Conservation (phyloP, 2,113 vertebrate species). For the Halichoeres trimaculatus region DNA sequence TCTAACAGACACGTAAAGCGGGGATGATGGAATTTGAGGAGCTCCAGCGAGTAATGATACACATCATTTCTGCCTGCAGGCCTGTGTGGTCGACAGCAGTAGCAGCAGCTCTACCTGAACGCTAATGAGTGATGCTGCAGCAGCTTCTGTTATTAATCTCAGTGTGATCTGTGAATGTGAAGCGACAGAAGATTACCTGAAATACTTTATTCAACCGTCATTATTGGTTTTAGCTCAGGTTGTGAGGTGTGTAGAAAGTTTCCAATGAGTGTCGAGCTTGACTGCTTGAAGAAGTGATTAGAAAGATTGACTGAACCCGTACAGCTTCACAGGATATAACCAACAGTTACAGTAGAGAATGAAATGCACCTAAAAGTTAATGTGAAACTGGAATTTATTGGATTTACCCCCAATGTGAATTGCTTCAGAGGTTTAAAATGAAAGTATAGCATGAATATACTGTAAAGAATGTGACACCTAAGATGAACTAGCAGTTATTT, state of each 20-base stretch:
- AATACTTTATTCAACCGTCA: slow-evolving; percentile 53
- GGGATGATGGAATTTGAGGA: slow-evolving; percentile 54
- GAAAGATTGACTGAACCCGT: not conserved
- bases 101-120: slow-evolving; percentile 34
- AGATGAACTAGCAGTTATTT: too few relatives aligned
- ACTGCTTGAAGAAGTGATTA: slow-evolving; percentile 1
- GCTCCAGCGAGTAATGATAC: slow-evolving; percentile 59
- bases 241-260: slow-evolving; percentile 9
- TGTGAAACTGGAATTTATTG: not conserved
- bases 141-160: slow-evolving; percentile 67
- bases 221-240: slow-evolving; percentile 45
- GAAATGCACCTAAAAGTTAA: not conserved
- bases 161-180: slow-evolving; percentile 52
- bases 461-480: too few relatives aligned
- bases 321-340: not conserved
- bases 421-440: not conserved
- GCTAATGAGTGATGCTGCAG: slow-evolving; percentile 60
- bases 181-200: slow-evolving; percentile 46
- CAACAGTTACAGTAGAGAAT: not conserved
- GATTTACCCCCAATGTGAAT: too few relatives aligned
- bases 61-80: slow-evolving; percentile 53
- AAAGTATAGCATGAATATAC: not conserved
- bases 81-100: slow-evolving; percentile 25
- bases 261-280: slow-evolving; percentile 14
- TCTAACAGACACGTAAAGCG: slow-evolving; percentile 46